Evolutionary conservation across 2,888 invertebrate species (phyloP).

Genomic region (Agapostemon virescens): DNA sequence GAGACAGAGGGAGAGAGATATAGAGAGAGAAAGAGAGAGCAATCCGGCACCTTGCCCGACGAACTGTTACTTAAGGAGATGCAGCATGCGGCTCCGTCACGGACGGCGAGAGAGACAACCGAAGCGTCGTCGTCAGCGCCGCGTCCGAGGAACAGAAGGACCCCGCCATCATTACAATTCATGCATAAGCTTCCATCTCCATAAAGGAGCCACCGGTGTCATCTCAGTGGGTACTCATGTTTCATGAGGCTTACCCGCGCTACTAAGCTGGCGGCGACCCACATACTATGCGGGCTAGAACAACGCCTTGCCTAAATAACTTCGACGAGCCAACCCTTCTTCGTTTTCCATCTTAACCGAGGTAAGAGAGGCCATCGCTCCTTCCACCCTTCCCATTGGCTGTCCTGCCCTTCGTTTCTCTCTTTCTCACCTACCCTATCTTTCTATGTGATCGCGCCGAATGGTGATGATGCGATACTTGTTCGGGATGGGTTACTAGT

Average conservation of each 20-base stretch:
- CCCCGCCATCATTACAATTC: slow-evolving; percentile 71
- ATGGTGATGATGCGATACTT: too few species aligned
- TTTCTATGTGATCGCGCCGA: too few species aligned
- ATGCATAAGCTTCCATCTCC: slow-evolving; percentile 78
- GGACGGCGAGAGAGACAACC: neutral
- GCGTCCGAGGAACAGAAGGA: slow-evolving; percentile 53
- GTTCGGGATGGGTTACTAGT: too few species aligned
- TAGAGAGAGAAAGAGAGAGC: neutral
- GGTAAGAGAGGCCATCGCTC: slow-evolving; percentile 2
- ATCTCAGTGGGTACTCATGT: slow-evolving; percentile 74
- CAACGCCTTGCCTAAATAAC: slow-evolving; percentile 74
- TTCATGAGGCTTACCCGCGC: slow-evolving; percentile 75
- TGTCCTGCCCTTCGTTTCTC: neutral
- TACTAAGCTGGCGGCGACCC: slow-evolving; percentile 75
- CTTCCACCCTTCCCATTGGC: slow-evolving; percentile 12
- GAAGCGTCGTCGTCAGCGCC: neutral
- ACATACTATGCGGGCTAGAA: slow-evolving; percentile 76
- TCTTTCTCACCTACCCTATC: neutral
- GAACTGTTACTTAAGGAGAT: slow-evolving; percentile 61
- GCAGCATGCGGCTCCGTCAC: slow-evolving; percentile 29
- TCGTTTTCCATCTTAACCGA: slow-evolving; percentile 31
- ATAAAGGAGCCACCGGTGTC: slow-evolving; percentile 76
- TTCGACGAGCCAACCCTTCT: slow-evolving; percentile 60
- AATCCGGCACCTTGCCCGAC: slow-evolving; percentile 39
- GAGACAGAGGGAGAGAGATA: neutral